Conservation (phyloP, 2,888 invertebrate genomes). For the Agriopis leucophaearia region DNA sequence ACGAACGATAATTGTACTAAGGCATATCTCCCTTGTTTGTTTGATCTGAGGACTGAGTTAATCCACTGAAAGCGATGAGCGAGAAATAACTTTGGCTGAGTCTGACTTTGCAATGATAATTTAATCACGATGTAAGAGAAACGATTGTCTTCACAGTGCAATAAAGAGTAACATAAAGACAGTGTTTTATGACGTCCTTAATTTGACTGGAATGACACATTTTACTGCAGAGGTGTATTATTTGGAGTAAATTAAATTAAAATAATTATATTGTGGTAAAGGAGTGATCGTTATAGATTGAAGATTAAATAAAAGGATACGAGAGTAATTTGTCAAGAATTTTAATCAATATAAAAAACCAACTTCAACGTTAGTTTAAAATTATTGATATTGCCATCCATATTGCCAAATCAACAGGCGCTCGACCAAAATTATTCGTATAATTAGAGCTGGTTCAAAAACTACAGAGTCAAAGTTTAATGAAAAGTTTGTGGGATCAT, state of each 20-base stretch:
- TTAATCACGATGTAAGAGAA: slow-evolving; percentile 78
- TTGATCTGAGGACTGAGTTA: slow-evolving; percentile 42
- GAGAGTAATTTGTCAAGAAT: slow-evolving; percentile 13
- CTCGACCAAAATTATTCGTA: too few species aligned
- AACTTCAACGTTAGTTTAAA: too few species aligned
- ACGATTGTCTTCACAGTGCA: slow-evolving; percentile 68
- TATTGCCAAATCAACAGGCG: too few species aligned
- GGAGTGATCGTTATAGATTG: not conserved
- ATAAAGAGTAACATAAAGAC: slow-evolving; percentile 65
- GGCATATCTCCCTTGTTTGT: too few species aligned
- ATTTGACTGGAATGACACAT: slow-evolving; percentile 37
- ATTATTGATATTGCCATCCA: too few species aligned
- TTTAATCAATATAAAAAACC: too few species aligned
- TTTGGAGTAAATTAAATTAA: slow-evolving; percentile 28
- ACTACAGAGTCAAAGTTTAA: too few species aligned
- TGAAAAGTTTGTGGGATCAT: too few species aligned
- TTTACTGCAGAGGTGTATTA: slow-evolving; percentile 42
- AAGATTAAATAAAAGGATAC: not conserved
- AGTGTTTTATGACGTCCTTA: slow-evolving; percentile 51
- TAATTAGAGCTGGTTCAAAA: too few species aligned
- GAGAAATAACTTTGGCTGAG: slow-evolving; percentile 63
- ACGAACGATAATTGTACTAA: too few species aligned
- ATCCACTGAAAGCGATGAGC: slow-evolving; percentile 60
- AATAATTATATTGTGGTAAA: not conserved
- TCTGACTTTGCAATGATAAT: slow-evolving; percentile 83